Base-by-base conservation (phyloP, 2,888 invertebrate genomes). In the Asteroscopus sphinx region DNA sequence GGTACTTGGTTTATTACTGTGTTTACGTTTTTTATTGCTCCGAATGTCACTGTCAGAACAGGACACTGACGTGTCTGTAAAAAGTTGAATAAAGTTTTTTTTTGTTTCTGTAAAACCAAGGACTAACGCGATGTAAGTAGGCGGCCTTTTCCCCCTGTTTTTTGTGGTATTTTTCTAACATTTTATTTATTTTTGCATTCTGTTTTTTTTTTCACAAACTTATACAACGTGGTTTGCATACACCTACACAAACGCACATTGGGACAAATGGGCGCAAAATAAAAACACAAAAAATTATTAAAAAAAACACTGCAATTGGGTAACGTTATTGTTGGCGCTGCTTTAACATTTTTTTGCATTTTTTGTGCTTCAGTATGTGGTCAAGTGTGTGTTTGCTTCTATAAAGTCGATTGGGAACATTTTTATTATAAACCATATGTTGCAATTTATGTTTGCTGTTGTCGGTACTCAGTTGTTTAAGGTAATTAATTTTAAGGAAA, bases 361-460 rank as follows among this genome's bases (percentile, higher is more conserved):
- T 56, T 73, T 52, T 59, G 47, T 65, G 62, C 76, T 61, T 82
- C 85, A 99, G 98, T 99, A 99, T 96, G 99, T 99, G 92, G 99
- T 99, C 82, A 99, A 99, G 96, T 99, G 99, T 96, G 99, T 99
- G 92, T 97, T 98, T 93, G 98, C 99, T 94, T 98, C 99, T 83
- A 97, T 99, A 87, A 98, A 98, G 95, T 99, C 99, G 82, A 99
- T 99, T 95, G 99, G 99, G 91, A 99, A 99, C 96, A 99, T 99
- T 93, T 98, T 99, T 96, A 95, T 99, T 95, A 99, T 99, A 95
- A 99, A 99, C 93, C 98, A 99, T 95, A 97, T 99, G 93, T 97
- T 99, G 91, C 98, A 99, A 96, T 99, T 99, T 96, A 99, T 99
- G 99, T 99, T 99, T 95, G 98, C 99, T 95, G 99, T 99, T 90